Conservation (phyloP, 2,888 invertebrate species). For the Mesorhabditis belari region DNA sequence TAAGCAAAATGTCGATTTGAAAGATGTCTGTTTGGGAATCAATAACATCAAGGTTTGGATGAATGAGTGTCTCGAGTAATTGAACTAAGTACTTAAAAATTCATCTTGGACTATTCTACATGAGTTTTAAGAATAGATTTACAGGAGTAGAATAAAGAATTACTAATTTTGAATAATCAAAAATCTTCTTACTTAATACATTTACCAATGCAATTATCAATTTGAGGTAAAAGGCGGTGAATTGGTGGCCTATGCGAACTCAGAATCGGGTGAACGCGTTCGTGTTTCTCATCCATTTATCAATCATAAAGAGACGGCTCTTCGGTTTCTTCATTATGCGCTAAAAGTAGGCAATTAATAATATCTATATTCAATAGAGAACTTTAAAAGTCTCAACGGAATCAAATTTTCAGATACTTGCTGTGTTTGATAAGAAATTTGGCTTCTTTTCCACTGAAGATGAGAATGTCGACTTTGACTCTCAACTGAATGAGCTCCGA, state of each 20-base stretch:
- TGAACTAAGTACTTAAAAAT: too few species aligned
- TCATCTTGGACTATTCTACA: too few species aligned
- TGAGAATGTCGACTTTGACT: too few species aligned
- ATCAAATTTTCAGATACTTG: conserved; percentile 50
- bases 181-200: neutral
- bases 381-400: too few species aligned
- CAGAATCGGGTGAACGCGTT: neutral
- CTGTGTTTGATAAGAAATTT: conserved; percentile 56
- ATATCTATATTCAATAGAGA: neutral
- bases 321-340: neutral
- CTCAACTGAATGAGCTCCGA: conserved; percentile 7
- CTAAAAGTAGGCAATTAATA: neutral
- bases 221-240: neutral
- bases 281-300: neutral
- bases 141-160: too few species aligned
- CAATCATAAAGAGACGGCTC: neutral
- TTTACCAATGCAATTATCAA: neutral
- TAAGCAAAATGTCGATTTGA: conserved; percentile 88
- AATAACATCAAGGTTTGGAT: conserved; percentile 76
- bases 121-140: too few species aligned
- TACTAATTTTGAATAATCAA: too few species aligned
- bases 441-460: conserved; percentile 53
- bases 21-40: conserved; percentile 97
- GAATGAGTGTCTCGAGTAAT: too few species aligned
- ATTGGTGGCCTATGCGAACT: neutral